phyloP scores from a whole-genome alignment of 2,113 vertebrate genomes.

The Pomatorhinus ruficollis region DNA sequence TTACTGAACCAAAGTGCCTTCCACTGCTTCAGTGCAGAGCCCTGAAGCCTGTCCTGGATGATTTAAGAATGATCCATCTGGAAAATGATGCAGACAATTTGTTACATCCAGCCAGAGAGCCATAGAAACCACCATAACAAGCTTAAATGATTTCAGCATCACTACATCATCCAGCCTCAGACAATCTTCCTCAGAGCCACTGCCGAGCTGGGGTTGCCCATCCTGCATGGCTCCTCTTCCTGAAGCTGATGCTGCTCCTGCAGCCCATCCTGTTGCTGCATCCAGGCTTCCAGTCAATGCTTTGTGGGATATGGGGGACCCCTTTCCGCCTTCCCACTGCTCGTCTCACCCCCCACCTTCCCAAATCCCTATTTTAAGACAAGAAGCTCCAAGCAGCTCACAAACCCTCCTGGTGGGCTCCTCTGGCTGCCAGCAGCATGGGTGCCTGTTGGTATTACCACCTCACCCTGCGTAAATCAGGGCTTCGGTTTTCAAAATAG shows the following conservation, averaged over 20 bases:
- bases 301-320: background rate
- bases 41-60: slow-evolving; percentile 49
- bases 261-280: background rate
- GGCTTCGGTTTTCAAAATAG: slow-evolving; percentile 34
- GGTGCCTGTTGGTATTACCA: background rate
- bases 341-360: no score
- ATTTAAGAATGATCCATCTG: slow-evolving; percentile 63
- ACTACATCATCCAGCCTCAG: slow-evolving; percentile 32
- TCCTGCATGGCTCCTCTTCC: background rate
- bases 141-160: slow-evolving; percentile 49
- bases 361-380: background rate
- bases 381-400: background rate
- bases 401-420: background rate
- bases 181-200: background rate
- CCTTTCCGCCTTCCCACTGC: background rate
- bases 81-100: slow-evolving; percentile 61
- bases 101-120: slow-evolving; percentile 61
- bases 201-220: fast-evolving
- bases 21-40: background rate
- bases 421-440: background rate
- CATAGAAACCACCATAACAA: slow-evolving; percentile 54
- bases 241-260: background rate
- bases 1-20: slow-evolving; percentile 34
- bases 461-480: slow-evolving; percentile 14
- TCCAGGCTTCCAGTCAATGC: background rate